These are phyloP conservation scores for Ahaetulla prasina DNA, from an alignment of 2,113 vertebrate species.

Conservation along the genomic window DNA sequence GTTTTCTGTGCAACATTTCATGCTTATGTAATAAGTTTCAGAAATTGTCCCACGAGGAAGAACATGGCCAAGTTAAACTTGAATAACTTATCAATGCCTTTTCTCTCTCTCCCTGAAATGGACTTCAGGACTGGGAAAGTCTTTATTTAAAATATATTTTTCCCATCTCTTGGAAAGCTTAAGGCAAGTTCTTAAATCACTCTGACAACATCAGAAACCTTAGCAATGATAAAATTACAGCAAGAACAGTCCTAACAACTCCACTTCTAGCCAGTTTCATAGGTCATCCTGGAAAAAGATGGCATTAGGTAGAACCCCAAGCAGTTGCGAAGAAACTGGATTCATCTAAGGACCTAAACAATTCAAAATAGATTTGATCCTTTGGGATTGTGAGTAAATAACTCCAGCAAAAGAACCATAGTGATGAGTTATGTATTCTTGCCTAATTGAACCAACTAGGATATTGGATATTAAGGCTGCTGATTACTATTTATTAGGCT, in stretches of 20 bases:
- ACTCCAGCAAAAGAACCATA: background rate
- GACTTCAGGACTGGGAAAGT: background rate
- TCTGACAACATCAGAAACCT: background rate
- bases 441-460: background rate
- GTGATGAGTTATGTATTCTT: background rate
- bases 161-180: background rate
- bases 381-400: background rate
- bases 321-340: background rate
- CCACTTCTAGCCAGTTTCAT: background rate
- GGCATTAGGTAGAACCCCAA: background rate
- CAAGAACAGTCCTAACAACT: background rate
- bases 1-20: background rate
- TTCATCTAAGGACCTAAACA: background rate
- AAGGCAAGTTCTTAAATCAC: background rate
- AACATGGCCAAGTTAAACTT: background rate
- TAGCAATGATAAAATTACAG: background rate
- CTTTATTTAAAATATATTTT: background rate
- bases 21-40: background rate
- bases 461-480: background rate
- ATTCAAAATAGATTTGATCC: background rate
- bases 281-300: background rate
- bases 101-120: background rate
- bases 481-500: background rate
- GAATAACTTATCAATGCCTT: background rate
- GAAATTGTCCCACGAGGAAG: background rate